Percentiles rank a stretch among this genome's conserved stretches.
Evolutionary conservation across 2,888 invertebrate species (phyloP).

Genomic region (Oligia fasciuncula): DNA sequence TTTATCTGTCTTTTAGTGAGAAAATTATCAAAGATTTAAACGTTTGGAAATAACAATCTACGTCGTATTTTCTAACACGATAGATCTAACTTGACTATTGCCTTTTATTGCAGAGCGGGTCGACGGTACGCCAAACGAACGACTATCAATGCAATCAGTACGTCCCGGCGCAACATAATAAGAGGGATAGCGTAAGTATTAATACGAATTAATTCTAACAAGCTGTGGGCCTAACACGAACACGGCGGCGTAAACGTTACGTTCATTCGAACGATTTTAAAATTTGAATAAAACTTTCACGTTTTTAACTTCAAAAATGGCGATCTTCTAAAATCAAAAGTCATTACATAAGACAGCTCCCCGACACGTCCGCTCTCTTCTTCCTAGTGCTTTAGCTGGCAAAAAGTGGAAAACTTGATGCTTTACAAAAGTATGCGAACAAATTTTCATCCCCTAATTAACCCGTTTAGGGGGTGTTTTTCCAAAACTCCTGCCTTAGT

Average conservation of each 20-base stretch:
- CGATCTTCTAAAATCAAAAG: background rate
- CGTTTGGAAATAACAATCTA: background rate
- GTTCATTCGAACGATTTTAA: background rate
- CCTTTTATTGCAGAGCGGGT: constrained; percentile 76
- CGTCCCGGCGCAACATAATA: constrained; percentile 83
- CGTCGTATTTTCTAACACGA: background rate
- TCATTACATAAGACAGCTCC: background rate
- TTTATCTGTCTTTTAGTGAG: background rate
- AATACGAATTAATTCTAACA: background rate
- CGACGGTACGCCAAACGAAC: constrained; percentile 82
- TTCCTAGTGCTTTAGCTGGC: background rate
- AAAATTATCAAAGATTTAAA: background rate
- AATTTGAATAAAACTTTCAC: background rate
- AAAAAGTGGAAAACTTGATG: background rate
- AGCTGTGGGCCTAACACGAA: background rate
- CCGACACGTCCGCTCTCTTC: background rate
- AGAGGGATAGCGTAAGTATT: constrained; percentile 87
- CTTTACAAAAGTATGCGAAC: background rate
- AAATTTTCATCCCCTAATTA: background rate
- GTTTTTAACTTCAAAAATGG: background rate
- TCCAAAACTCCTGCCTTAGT: background rate
- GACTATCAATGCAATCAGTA: constrained; percentile 89
- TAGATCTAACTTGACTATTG: background rate
- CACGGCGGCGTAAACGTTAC: background rate
- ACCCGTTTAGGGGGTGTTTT: background rate